These are phyloP conservation scores for Drosophila phalerata DNA, from an alignment of 2,888 invertebrate genomes.

Conservation along the genomic window DNA sequence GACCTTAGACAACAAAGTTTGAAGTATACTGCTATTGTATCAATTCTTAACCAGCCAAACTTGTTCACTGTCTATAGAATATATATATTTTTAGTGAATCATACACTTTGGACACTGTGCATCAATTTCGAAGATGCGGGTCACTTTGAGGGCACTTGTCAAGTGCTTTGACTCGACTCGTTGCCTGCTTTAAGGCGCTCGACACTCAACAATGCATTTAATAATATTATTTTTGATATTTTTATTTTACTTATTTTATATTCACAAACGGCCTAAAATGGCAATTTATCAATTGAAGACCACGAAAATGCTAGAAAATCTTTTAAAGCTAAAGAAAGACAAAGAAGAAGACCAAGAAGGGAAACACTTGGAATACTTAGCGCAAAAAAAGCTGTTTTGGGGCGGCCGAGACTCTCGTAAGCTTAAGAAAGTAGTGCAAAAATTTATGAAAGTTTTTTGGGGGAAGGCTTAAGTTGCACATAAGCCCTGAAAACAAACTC, in stretches of 20 bases:
- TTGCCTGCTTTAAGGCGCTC: constrained; percentile 27
- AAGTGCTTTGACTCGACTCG: constrained; percentile 11
- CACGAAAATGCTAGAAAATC: constrained; percentile 33
- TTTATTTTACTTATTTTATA: constrained; percentile 3
- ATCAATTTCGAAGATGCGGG: constrained; percentile 3
- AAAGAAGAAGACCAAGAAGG: neutral
- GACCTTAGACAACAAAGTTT: too few relatives aligned
- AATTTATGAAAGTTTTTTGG: constrained; percentile 63
- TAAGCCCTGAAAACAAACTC: constrained; percentile 74
- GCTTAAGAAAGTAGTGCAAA: constrained; percentile 31
- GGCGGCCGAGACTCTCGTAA: constrained; percentile 20
- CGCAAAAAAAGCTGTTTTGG: constrained; percentile 31
- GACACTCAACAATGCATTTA: constrained; percentile 25
- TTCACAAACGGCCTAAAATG: constrained; percentile 34
- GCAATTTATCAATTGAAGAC: constrained; percentile 51
- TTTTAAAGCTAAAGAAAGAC: constrained; percentile 32
- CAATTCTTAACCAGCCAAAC: neutral
- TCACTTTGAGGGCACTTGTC: constrained; percentile 29
- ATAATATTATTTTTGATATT: constrained; percentile 55
- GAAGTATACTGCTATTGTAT: too few relatives aligned
- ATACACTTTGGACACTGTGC: constrained; percentile 2
- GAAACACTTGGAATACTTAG: constrained; percentile 66
- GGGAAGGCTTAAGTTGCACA: constrained; percentile 60
- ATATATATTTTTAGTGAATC: neutral
- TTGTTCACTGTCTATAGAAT: too few relatives aligned